Base-by-base conservation (phyloP, 2,113 vertebrate species). In the Leucopsar rothschildi region DNA sequence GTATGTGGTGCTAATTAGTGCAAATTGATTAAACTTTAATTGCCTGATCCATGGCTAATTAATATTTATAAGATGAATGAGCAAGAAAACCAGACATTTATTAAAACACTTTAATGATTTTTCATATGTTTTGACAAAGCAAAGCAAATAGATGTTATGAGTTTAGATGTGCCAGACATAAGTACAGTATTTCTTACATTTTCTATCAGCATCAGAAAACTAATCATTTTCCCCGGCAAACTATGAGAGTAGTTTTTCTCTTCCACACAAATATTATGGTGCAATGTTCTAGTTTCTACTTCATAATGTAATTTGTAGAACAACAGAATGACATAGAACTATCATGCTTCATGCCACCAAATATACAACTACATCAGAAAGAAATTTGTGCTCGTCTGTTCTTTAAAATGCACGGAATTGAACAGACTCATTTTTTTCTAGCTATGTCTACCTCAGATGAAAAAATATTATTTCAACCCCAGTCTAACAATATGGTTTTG, bases 21-120 rank as follows among this genome's bases (percentile, higher is more conserved):
- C 98, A 98, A 98, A 98, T 98, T 98, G 98, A 98, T 98, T 98
- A 98, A 98, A 98, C 98, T 98, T 98, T 98, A 98, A 98, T 98
- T 98, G 98, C 98, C 98, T 98, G 98, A 98, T 98, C 98, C 97
- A 98, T 98, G 97, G 98, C 98, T 98, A 98, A 98, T 98, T 98
- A 98, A 98, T 98, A 98, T 98, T 98, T 98, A 98, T 98, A 98
- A 98, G 98, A 98, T 98, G 98, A 98, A 98, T 98, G 98, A 98
- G 97, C 94, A 98, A 96, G 97, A 98, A 98, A 98, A 98, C 96
- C 97, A 98, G 98, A 98, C 98, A 98, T 98, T 98, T 98, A 98
- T 98, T 98, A 98, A 98, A 98, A 98, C 97, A 98, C 98, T 98
- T 98, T 98, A 98, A 98, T 98, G 98, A 98, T 98, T 98, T 98